Base-by-base conservation (phyloP, 2,113 vertebrate species). In the Leptobrachium leishanense region DNA sequence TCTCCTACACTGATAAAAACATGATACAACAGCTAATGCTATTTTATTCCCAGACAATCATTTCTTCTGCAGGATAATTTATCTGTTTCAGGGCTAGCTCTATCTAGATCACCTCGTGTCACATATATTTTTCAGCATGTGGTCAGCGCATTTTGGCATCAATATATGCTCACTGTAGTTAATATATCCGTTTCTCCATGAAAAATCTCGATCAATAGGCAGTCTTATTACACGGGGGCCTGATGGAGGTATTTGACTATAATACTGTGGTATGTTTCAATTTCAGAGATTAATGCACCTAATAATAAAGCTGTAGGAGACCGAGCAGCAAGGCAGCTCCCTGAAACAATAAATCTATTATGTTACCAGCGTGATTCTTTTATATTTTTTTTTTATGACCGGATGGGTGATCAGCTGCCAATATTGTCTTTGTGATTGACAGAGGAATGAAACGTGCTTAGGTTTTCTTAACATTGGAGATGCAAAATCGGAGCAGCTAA, bases 21-120 rank as follows among this genome's bases (percentile, higher is more conserved):
- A 43, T 53, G 43, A 72, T 55, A 66, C 59, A 43, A 69, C 59
- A 13, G 62, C 59, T 72, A 72, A 72, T 79, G 68, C 71, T 79
- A 55, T 79, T 55, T 79, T 72, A 72, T 79, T 79, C 69, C 55
- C 20, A 43, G 59, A 68, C 44, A 39, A 70, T 72, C 68, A 64
- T 78, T 78, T 72, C 44, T 78, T 50, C 68, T 39, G 15, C 44
- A 65, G 44, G 68, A 79, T 79, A 72, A 72, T 65, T 54, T 72
- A 66, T 79, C 69, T 55, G 53, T 79, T 62, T 72, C 44, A 72
- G 59, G 13, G 39, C 59, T 40, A 66, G 43, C 59, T 65, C 43
- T 79, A 72, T 78, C 76, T 78, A 53, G 54, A 78, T 72, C 59
- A 72, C 68, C 43, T 78, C n/a, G 11, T 72, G 59, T 68, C 76